phyloP scores from a whole-genome alignment of 2,797 vertebrate species.

The Sebastes alutus region DNA sequence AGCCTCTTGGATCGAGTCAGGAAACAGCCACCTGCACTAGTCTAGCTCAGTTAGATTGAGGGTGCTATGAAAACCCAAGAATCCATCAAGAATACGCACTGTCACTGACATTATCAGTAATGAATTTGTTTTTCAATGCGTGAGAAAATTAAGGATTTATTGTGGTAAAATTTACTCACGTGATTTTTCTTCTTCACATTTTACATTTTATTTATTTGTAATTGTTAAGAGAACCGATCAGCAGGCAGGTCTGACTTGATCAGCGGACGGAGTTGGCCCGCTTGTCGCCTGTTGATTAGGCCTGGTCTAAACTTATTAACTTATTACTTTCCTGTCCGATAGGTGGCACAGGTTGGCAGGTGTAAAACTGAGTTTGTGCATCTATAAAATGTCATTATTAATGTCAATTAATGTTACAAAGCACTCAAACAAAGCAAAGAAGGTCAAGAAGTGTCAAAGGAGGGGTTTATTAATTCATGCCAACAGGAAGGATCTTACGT shows the following conservation, averaged over 20 bases:
- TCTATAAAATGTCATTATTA: neutral
- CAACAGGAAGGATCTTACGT: conserved; percentile 82
- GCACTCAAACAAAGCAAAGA: neutral
- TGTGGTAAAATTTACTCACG: too few species aligned
- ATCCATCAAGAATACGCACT: too few species aligned
- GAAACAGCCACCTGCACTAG: neutral
- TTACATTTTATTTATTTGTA: too few species aligned
- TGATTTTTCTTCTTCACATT: too few species aligned
- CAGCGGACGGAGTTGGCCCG: too few species aligned
- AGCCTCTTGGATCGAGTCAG: neutral
- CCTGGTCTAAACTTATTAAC: too few species aligned
- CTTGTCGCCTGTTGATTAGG: too few species aligned
- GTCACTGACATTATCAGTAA: neutral
- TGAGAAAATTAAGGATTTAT: neutral
- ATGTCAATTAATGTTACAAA: neutral
- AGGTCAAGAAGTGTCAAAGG: neutral
- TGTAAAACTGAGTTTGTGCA: neutral
- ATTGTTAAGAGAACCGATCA: fast-evolving
- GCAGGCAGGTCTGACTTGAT: too few species aligned
- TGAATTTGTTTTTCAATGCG: neutral
- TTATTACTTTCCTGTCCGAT: neutral
- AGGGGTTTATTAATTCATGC: neutral
- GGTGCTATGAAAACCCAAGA: too few species aligned
- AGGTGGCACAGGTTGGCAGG: neutral
- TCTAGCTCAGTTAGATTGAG: too few species aligned